These are phyloP conservation scores for Phragmatobia fuliginosa DNA, from an alignment of 2,888 invertebrate species.

Conservation along the genomic window DNA sequence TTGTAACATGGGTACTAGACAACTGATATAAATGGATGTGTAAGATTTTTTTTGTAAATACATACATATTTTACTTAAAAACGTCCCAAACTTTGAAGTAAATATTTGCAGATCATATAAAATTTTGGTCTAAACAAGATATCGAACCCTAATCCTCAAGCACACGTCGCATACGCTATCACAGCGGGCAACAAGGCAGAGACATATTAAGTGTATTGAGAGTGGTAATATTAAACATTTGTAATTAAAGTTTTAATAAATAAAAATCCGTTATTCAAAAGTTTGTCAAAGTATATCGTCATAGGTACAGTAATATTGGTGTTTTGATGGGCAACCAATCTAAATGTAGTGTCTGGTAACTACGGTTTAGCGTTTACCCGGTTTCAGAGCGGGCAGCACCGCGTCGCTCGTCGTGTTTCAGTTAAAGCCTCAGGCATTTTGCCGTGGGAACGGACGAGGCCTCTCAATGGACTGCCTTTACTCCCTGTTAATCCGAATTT, in stretches of 20 bases:
- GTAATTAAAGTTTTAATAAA: not conserved
- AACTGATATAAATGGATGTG: too few species aligned
- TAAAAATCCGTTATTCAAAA: not conserved
- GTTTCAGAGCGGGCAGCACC: conserved; percentile 56
- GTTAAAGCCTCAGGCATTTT: conserved; percentile 55
- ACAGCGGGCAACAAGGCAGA: too few species aligned
- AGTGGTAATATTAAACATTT: too few species aligned
- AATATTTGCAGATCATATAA: too few species aligned
- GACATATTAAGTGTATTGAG: too few species aligned
- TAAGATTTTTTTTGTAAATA: too few species aligned
- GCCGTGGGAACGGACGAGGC: conserved; percentile 59
- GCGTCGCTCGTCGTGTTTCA: conserved; percentile 55
- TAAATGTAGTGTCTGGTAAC: conserved; percentile 58
- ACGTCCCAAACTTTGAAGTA: too few species aligned
- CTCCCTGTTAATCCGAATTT: conserved; percentile 54
- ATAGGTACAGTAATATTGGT: not conserved
- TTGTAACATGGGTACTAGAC: too few species aligned
- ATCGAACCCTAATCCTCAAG: too few species aligned
- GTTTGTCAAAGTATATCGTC: not conserved
- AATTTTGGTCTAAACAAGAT: too few species aligned
- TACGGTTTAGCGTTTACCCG: conserved; percentile 52
- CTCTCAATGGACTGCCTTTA: conserved; percentile 45
- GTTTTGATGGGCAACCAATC: conserved; percentile 32
- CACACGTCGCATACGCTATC: too few species aligned
- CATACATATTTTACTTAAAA: too few species aligned